Conservation (phyloP, 2,888 invertebrate species). For the Acanthosoma haemorrhoidale region DNA sequence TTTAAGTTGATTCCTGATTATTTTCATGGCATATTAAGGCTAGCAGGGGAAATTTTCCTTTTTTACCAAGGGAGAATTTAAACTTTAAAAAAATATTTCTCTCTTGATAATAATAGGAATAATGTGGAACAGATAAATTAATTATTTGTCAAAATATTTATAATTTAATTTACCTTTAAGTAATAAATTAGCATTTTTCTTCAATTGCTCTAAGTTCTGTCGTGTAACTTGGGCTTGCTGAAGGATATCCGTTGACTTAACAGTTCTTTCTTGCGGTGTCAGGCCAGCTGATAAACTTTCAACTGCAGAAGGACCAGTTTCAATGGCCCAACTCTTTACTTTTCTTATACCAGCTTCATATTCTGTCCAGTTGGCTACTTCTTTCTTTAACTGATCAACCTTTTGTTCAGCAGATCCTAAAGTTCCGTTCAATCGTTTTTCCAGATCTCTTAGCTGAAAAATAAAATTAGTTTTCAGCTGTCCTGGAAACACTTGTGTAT, state of each 20-base stretch:
- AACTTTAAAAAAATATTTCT: neutral
- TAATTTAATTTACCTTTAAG: slow-evolving; percentile 30
- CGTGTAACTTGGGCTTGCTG: slow-evolving; percentile 11
- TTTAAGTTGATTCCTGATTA: too few species aligned
- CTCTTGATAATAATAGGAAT: too few species aligned
- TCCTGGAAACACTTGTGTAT: too few species aligned
- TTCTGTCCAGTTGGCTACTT: slow-evolving; percentile 73
- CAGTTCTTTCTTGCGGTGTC: slow-evolving; percentile 30
- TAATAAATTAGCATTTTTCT: slow-evolving; percentile 30
- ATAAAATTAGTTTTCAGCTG: too few species aligned
- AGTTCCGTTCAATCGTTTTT: slow-evolving; percentile 67
- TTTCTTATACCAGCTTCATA: slow-evolving; percentile 70
- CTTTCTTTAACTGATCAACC: slow-evolving; percentile 72
- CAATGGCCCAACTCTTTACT: slow-evolving; percentile 73
- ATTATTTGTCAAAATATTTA: too few species aligned
- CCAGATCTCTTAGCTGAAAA: slow-evolving; percentile 61
- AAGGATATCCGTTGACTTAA: slow-evolving; percentile 26
- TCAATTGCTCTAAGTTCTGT: slow-evolving; percentile 21
- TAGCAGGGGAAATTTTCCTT: neutral
- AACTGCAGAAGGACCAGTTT: slow-evolving; percentile 68
- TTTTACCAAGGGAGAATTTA: neutral
- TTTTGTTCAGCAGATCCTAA: slow-evolving; percentile 73
- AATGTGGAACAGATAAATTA: too few species aligned
- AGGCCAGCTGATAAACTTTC: slow-evolving; percentile 60
- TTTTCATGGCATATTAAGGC: neutral